Base-by-base conservation (phyloP, 2,113 vertebrate species). In the Plestiodon gilberti region DNA sequence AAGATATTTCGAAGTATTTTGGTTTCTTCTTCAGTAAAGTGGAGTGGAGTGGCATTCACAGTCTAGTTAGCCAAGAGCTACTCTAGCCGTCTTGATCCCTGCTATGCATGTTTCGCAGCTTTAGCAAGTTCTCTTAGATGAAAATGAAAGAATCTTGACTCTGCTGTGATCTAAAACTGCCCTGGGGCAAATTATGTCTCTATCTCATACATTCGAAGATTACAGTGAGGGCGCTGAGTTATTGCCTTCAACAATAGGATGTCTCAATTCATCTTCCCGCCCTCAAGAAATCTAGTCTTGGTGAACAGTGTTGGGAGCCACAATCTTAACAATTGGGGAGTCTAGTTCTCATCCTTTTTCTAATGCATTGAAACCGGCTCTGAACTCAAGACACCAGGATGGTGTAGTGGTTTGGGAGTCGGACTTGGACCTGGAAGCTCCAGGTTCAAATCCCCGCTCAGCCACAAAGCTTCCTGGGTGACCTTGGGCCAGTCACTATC, bases 81-180 rank as follows among this genome's bases (percentile, higher is more conserved):
- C 85, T 76, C 83, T 30, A 83, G 76, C 18, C 0, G 88, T 91
- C 65, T n/a, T 91, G 85, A 90, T 87, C 0, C 0, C 86, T 93
- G 87, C 88, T 81, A 22, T 78, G 52, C 18, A 88, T 85, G 89
- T 92, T 87, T 88, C 35, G 83, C 84, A 69, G 67, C 75, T 84
- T 79, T 89, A 87, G 11, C 59, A 85, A 93, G 61, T 94, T 40
- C 33, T 88, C 89, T 82, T 81, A 80, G 35, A 5, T 89, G 88
- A 81, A 87, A 86, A 59, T 88, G 84, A 85, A 89, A 75, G 87
- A 74, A 0, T 0, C 35, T 61, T 30, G 40, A 73, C 52, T 73
- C 15, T 74, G 0, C 0, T 78, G 67, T 80, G 78, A 89, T 90
- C 86, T 91, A 81, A n/a, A 48, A 57, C 35, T 10, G 79, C 87